These are phyloP conservation scores for Auanema sp. DNA, from an alignment of 2,888 invertebrate species.

Conservation along the genomic window DNA sequence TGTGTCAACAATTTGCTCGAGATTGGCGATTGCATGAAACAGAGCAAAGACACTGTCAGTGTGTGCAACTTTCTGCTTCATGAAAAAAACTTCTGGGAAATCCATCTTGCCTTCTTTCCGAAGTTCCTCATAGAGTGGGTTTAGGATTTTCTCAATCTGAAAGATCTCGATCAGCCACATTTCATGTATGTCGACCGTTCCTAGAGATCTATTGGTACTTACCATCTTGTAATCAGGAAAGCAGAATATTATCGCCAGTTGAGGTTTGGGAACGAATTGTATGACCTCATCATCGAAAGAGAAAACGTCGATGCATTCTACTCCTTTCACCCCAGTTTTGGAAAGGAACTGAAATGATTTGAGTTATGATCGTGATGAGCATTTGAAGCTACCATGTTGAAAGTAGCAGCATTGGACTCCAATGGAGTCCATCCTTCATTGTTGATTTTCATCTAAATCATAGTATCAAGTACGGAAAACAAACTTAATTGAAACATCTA, in stretches of 20 bases:
- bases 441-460: constrained; percentile 13
- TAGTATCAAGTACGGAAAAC: too few relatives aligned
- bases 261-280: constrained; percentile 82
- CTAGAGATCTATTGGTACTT: background rate
- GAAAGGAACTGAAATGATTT: constrained; percentile 53
- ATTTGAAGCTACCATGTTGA: constrained; percentile 53
- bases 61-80: constrained; percentile 56
- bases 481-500: too few relatives aligned
- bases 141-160: constrained; percentile 44
- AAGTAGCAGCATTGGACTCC: constrained; percentile 69
- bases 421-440: constrained; percentile 67
- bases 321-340: constrained; percentile 56
- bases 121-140: constrained; percentile 47
- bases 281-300: constrained; percentile 85
- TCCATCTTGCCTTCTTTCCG: constrained; percentile 9
- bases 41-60: constrained; percentile 96
- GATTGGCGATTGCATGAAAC: constrained; percentile 87
- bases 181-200: too few relatives aligned
- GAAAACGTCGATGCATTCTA: constrained; percentile 85
- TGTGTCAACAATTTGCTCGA: constrained; percentile 43
- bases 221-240: constrained; percentile 60
- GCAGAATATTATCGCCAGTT: constrained; percentile 79
- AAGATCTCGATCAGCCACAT: too few relatives aligned
- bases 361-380: too few relatives aligned
- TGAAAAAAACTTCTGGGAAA: constrained; percentile 51